These are phyloP conservation scores for Dasysyrphus albostriatus DNA, from an alignment of 2,888 invertebrate genomes.

Conservation along the genomic window DNA sequence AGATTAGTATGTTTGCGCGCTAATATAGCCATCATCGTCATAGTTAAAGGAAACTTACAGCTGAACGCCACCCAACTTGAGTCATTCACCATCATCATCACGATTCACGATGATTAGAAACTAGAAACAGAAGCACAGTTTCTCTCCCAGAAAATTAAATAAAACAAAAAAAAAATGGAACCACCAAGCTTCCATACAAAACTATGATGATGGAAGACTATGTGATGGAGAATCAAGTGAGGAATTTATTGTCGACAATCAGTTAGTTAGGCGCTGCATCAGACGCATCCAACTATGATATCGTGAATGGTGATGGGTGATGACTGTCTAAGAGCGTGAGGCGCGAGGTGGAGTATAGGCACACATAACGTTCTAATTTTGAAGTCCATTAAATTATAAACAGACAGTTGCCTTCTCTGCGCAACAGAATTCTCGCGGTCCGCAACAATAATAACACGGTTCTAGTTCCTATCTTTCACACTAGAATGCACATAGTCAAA, in stretches of 20 bases:
- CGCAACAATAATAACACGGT: conserved; percentile 27
- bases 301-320: not conserved
- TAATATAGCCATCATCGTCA: conserved; percentile 64
- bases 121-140: conserved; percentile 48
- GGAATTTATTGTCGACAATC: conserved; percentile 59
- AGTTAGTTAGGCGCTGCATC: conserved; percentile 21
- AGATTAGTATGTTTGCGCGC: conserved; percentile 68
- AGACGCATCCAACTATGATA: conserved; percentile 56
- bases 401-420: conserved; percentile 16
- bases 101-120: conserved; percentile 41
- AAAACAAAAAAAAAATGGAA: conserved; percentile 20
- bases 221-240: conserved; percentile 30
- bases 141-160: conserved; percentile 45
- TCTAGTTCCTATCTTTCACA: conserved; percentile 31
- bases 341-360: conserved; percentile 29
- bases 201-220: not conserved
- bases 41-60: conserved; percentile 60
- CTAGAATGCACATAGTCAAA: conserved; percentile 31
- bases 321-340: not conserved
- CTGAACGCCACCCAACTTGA: conserved; percentile 46
- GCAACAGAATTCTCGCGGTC: conserved; percentile 22
- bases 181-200: conserved; percentile 2
- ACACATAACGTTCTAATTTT: conserved; percentile 55
- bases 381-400: conserved; percentile 55
- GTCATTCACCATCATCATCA: conserved; percentile 62